Percentiles rank a stretch among this genome's conserved stretches.
phyloP scores from a whole-genome alignment of 2,113 vertebrate species.

The Hippolais icterina region DNA sequence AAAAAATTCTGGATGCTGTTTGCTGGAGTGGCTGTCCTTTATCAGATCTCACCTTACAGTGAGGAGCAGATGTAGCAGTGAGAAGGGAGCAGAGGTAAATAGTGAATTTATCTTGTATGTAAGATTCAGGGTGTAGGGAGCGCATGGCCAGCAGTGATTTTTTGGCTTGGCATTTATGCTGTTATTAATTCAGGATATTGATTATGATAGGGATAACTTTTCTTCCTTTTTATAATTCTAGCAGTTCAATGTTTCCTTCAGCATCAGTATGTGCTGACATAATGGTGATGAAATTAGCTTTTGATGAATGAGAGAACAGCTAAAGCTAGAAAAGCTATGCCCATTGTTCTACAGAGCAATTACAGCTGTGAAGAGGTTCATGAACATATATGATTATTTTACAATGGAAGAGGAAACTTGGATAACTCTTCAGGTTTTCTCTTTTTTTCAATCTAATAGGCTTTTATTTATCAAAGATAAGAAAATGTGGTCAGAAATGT shows the following conservation, averaged over 20 bases:
- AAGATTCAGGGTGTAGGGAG: background rate
- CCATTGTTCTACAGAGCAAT: background rate
- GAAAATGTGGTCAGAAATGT: background rate
- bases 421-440: background rate
- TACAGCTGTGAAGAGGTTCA: background rate
- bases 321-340: background rate
- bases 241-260: background rate
- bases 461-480: background rate
- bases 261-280: background rate
- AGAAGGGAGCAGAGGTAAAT: background rate
- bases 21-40: background rate
- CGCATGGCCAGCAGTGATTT: background rate
- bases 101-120: background rate
- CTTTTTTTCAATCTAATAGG: background rate
- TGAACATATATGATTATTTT: background rate
- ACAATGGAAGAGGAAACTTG: background rate
- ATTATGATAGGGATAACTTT: background rate
- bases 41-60: background rate
- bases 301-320: background rate
- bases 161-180: background rate
- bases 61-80: background rate
- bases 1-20: background rate
- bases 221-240: background rate
- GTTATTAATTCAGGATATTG: background rate
- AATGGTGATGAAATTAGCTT: background rate